Evolutionary conservation across 2,113 vertebrate genomes (phyloP).

Genomic region (Hypanus sabinus): DNA sequence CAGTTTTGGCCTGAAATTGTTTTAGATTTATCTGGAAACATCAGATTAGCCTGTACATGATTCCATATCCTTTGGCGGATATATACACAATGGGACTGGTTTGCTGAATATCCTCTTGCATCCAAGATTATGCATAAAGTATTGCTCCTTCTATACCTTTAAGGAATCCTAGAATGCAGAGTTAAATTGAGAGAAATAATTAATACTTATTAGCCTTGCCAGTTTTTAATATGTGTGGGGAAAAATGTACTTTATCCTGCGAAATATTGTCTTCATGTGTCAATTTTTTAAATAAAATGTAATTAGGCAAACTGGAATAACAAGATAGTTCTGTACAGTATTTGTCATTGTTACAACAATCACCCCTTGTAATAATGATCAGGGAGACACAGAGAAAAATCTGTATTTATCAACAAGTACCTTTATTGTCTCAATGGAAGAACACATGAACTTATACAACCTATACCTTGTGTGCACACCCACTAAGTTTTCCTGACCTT

Average conservation of each 20-base stretch:
- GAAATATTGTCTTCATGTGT: background rate
- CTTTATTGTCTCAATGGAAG: too few species aligned
- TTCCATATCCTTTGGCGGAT: too few species aligned
- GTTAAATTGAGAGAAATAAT: background rate
- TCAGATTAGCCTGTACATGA: background rate
- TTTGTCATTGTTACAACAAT: background rate
- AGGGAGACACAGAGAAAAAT: too few species aligned
- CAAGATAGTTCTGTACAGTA: background rate
- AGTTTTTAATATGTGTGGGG: background rate
- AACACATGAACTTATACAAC: too few species aligned
- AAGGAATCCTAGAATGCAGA: background rate
- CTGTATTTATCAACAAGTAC: too few species aligned
- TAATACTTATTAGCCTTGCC: background rate
- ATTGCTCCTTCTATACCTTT: background rate
- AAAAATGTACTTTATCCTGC: background rate
- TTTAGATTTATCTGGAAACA: background rate
- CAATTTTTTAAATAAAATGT: too few species aligned
- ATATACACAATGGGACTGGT: background rate
- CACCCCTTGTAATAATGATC: too few species aligned
- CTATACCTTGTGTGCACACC: too few species aligned
- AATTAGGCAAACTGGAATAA: background rate
- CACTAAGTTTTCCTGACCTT: too few species aligned
- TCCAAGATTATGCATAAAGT: background rate
- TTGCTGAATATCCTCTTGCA: background rate
- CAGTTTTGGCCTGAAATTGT: background rate